Evolutionary conservation across 2,797 vertebrate genomes (phyloP).

Genomic region (Morelia viridis): DNA sequence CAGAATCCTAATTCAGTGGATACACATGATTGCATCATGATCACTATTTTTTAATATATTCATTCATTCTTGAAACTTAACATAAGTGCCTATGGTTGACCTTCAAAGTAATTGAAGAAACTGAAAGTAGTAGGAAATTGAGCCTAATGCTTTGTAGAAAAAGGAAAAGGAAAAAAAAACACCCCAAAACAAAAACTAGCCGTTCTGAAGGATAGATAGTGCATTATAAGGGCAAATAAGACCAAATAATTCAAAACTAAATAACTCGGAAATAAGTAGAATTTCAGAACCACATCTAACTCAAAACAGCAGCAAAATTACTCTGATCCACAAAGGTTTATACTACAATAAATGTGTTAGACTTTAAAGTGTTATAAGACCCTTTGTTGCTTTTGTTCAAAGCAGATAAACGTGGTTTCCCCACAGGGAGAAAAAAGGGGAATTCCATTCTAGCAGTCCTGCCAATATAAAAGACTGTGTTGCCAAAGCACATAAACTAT

Average conservation of each 20-base stretch:
- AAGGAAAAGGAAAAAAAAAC: neutral
- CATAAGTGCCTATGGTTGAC: neutral
- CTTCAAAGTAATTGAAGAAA: neutral
- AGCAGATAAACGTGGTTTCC: neutral
- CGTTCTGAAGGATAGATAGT: neutral
- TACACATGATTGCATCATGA: neutral
- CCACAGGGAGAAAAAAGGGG: neutral
- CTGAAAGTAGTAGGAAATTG: neutral
- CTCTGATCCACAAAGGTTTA: neutral
- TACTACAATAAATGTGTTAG: neutral
- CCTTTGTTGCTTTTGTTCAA: neutral
- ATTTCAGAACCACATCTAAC: neutral
- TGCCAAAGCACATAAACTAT: slow-evolving; percentile 1
- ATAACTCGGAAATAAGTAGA: neutral
- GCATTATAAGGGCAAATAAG: neutral
- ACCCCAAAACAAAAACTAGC: too few relatives aligned
- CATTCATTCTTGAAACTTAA: neutral
- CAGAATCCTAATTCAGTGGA: neutral
- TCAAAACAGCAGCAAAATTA: neutral
- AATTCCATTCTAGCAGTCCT: neutral
- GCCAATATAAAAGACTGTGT: neutral
- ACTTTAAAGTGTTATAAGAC: neutral
- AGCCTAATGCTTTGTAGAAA: neutral
- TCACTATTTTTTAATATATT: neutral
- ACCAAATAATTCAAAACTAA: neutral